Evolutionary conservation across 2,113 vertebrate species (phyloP), one percentile per base, ranked within the genome.

Genomic region (Pterocles orientalis): DNA sequence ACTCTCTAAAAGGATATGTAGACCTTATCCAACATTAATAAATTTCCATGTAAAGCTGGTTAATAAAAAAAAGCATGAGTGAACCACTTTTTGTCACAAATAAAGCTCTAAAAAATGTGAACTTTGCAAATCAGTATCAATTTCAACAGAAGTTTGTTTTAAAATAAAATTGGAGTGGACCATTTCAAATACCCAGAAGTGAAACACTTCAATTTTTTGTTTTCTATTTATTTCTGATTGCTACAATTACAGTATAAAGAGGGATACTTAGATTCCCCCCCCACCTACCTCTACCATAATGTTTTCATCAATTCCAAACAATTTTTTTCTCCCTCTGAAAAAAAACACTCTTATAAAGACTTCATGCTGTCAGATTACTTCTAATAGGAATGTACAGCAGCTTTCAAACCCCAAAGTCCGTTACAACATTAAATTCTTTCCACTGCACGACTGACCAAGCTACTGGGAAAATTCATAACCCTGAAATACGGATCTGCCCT

Each of bases 211-310:
- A 15, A 21, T 56, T 45, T 71, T 41, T 41, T 72, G 24, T 50
- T 78, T 39, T 20, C 2, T 45, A 28, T 76, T 77, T 68, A 14
- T 47, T 69, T 41, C 39, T 36, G 7, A 70, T 2, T 47, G 33
- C 60, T 73, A 61, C 26, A 13, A 36, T 39, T 61, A 34, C 5
- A 23, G 4, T 18, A 56, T 29, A 5, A 61, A 62, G 33, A 43
- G 9, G 3, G 23, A 61, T 15, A 62, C 2, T 76, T 56, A 25
- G 15, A 79, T 19, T 14, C 6, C 3, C 5, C 11, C 41, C 18
- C 36, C 41, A 31, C 4, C 9, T 60, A 14, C 14, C 4, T 8
- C 26, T 28, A 41, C 10, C 0, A 0, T 14, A 51, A 62, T 8
- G 4, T 24, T 84, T 81, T 28, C 50, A 18, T 39, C 26, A 77